phyloP scores from a whole-genome alignment of 2,888 invertebrate genomes.

The Drosophila mimetica region DNA sequence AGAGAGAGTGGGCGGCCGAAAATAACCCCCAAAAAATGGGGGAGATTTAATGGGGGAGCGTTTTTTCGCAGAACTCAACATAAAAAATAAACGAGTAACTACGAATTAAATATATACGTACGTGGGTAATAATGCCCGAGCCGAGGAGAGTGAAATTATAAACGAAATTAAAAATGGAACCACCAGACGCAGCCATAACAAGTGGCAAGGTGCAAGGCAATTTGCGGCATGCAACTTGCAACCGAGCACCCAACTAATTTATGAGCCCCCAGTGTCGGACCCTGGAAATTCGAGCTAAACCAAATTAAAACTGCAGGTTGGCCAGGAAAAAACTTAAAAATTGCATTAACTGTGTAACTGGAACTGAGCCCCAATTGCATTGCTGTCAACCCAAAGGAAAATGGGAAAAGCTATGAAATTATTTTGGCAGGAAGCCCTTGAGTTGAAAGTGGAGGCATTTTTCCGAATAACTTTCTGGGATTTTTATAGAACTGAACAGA shows the following conservation, averaged over 20 bases:
- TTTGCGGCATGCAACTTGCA: slow-evolving; percentile 42
- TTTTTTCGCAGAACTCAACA: slow-evolving; percentile 14
- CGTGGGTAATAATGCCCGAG: slow-evolving; percentile 1
- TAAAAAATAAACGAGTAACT: background rate
- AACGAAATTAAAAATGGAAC: slow-evolving; percentile 27
- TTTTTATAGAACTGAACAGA: too few relatives aligned
- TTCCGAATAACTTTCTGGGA: too few relatives aligned
- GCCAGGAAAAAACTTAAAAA: slow-evolving; percentile 15
- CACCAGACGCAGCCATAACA: slow-evolving; percentile 29
- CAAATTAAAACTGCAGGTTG: slow-evolving; percentile 43
- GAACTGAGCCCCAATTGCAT: slow-evolving; percentile 1
- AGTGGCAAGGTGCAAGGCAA: slow-evolving; percentile 42
- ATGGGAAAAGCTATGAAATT: background rate
- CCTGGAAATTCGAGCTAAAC: slow-evolving; percentile 32
- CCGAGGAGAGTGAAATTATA: slow-evolving; percentile 18
- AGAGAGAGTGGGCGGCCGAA: slow-evolving; percentile 7
- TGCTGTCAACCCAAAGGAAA: slow-evolving; percentile 8
- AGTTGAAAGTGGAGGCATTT: too few relatives aligned
- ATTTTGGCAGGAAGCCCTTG: background rate
- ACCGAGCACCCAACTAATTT: slow-evolving; percentile 36
- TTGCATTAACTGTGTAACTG: slow-evolving; percentile 17
- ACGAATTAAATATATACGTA: slow-evolving; percentile 10
- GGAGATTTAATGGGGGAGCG: slow-evolving; percentile 30
- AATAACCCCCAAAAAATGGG: slow-evolving; percentile 2
- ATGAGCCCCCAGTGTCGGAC: slow-evolving; percentile 15